Evolutionary conservation across 2,113 vertebrate species (phyloP), one percentile per base, ranked within the genome.

Genomic region (Vimba vimba): DNA sequence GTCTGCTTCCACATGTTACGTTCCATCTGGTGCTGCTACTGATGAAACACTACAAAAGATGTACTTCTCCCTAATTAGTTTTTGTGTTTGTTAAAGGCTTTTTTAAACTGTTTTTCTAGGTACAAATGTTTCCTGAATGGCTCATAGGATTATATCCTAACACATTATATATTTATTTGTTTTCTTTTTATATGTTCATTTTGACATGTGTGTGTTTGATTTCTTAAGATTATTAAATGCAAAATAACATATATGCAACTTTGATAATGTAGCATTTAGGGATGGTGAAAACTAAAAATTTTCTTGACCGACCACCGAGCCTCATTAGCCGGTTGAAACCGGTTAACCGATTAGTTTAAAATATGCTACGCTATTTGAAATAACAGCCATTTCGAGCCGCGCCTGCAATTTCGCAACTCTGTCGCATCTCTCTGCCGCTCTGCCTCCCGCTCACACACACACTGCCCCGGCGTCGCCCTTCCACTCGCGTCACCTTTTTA

Each of bases 181-280:
- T 74, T 23, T 45, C 39, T 73, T n/a, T 23, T 39, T 4, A 25
- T 47, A 47, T 25, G 43, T 47, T 73, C 0, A 45, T 74, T 73
- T 45, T 47, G 13, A 75, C 43, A 25, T 25, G 9, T 73, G 19
- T 12, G 11, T 57, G 50, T 78, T 45, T 80, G 36, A 80, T 47
- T 47, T 2, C 36, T 21, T 80, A 6, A 17, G 3, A 19, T 4
- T 64, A 19, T 39, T n/a, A 39, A 60, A 60, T 60, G 4, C 11
- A 62, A 11, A 71, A 23, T 10, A 71, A 43, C 39, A 62, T 60
- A 68, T 36, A 57, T 66, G 30, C 23, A 84, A 57, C 33, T 78
- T 71, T 77, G 71, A 74, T 84, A 45, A 87, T 84, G 86, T 64
- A 13, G 6, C 79, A n/a, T n/a, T n/a, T n/a, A n/a, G n/a, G n/a